Percentiles rank a stretch among this genome's conserved stretches.
Evolutionary conservation across 1,140 invertebrate species (phyloP).

Genomic region (Euura saliciscinereae): DNA sequence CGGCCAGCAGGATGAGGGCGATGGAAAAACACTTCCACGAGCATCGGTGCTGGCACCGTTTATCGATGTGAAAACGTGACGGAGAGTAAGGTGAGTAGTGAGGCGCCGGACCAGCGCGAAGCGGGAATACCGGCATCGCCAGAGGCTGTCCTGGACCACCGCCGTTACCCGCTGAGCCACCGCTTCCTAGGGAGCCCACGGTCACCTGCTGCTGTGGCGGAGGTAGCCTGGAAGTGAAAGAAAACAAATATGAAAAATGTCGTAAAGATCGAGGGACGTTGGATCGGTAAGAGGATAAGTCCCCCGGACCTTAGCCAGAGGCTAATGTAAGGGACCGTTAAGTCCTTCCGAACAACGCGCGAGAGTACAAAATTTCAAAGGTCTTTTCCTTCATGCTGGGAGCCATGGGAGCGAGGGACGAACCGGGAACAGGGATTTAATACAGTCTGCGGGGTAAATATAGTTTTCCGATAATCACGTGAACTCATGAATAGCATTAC

Average conservation of each 20-base stretch:
- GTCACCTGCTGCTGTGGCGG: constrained; percentile 60
- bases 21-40: constrained; percentile 95
- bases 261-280: background rate
- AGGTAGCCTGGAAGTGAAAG: constrained; percentile 55
- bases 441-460: constrained; percentile 27
- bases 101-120: constrained; percentile 72
- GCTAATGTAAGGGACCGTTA: background rate
- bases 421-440: constrained; percentile 31
- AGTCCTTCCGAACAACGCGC: background rate
- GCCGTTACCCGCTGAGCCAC: constrained; percentile 56
- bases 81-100: constrained; percentile 85
- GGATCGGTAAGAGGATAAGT: background rate
- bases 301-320: background rate
- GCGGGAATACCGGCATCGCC: constrained; percentile 81
- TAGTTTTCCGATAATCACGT: constrained; percentile 35
- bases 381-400: background rate
- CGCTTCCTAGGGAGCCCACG: constrained; percentile 49
- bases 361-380: constrained; percentile 1
- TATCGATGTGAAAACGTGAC: constrained; percentile 92
- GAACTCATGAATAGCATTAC: constrained; percentile 33
- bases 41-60: constrained; percentile 88
- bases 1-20: constrained; percentile 85
- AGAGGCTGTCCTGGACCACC: constrained; percentile 62
- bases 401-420: background rate
- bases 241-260: background rate